These are phyloP conservation scores for Glyphotaelius pellucidus DNA, from an alignment of 2,888 invertebrate genomes.

Conservation along the genomic window DNA sequence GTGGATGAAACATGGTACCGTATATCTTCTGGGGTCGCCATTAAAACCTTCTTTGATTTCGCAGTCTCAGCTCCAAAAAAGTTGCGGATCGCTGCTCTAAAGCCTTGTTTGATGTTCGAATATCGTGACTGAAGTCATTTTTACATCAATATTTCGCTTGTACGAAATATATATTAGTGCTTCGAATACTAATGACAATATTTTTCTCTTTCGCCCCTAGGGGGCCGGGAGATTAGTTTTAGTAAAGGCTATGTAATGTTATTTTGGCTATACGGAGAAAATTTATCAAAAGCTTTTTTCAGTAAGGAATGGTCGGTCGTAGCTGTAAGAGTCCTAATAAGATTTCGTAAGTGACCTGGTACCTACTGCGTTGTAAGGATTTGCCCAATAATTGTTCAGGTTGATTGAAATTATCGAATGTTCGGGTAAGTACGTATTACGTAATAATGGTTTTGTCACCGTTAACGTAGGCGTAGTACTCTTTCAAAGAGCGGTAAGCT, in stretches of 20 bases:
- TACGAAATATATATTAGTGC: background rate
- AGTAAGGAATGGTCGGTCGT: background rate
- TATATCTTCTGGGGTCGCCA: too few species aligned
- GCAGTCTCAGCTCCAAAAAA: too few species aligned
- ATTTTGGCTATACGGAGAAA: background rate
- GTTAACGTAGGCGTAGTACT: too few species aligned
- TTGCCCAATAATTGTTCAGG: background rate
- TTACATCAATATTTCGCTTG: background rate
- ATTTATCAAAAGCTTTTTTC: background rate
- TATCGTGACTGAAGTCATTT: constrained; percentile 3
- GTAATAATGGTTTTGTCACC: too few species aligned
- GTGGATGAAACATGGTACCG: too few species aligned
- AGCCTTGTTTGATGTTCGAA: background rate
- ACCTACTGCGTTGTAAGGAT: background rate
- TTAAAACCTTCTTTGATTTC: too few species aligned
- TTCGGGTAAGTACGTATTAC: background rate
- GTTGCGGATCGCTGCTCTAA: too few species aligned
- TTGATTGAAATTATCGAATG: background rate
- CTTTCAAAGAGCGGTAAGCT: too few species aligned
- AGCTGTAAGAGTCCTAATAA: background rate
- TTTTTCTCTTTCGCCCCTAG: background rate
- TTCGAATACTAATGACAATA: background rate
- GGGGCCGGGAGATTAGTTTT: background rate
- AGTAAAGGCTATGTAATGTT: background rate
- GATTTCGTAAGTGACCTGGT: background rate